These are phyloP conservation scores for Eupeodes corollae DNA, from an alignment of 1,140 invertebrate genomes.

Conservation along the genomic window DNA sequence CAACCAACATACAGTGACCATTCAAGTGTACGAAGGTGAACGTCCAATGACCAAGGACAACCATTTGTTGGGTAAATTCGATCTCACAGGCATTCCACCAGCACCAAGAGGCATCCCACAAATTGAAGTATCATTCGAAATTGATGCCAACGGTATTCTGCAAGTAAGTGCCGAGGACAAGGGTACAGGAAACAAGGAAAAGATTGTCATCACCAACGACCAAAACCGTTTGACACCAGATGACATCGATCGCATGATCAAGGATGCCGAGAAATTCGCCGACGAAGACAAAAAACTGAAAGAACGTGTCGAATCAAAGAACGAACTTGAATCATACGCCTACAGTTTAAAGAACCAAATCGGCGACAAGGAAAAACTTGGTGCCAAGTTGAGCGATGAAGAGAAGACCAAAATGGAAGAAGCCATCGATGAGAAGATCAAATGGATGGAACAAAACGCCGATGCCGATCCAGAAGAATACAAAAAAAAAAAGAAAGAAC, in stretches of 20 bases:
- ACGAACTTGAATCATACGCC: slow-evolving; percentile 93
- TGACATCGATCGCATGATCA: slow-evolving; percentile 98
- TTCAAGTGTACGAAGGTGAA: slow-evolving; percentile 96
- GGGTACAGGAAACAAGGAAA: slow-evolving; percentile 95
- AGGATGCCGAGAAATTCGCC: slow-evolving; percentile 95
- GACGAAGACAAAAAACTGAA: slow-evolving; percentile 98
- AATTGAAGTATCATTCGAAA: slow-evolving; percentile 98
- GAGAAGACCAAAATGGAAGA: slow-evolving; percentile 95
- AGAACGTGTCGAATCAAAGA: slow-evolving; percentile 89
- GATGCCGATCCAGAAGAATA: slow-evolving; percentile 90
- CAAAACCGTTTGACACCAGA: slow-evolving; percentile 94
- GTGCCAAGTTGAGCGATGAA: slow-evolving; percentile 76
- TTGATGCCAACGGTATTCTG: slow-evolving; percentile 97
- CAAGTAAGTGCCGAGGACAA: slow-evolving; percentile 96
- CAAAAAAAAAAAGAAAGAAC: slow-evolving; percentile 93
- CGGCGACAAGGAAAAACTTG: slow-evolving; percentile 94
- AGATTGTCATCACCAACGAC: slow-evolving; percentile 98
- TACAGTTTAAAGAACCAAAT: slow-evolving; percentile 98
- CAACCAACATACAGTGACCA: slow-evolving; percentile 98
- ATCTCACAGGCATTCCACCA: slow-evolving; percentile 94
- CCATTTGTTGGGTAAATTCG: slow-evolving; percentile 94
- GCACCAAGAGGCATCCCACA: slow-evolving; percentile 97
- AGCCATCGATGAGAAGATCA: slow-evolving; percentile 92
- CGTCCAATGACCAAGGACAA: slow-evolving; percentile 99
- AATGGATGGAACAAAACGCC: slow-evolving; percentile 94